Evolutionary conservation across 1,140 invertebrate genomes (phyloP).

Genomic region (Lepeophtheirus salmonis): DNA sequence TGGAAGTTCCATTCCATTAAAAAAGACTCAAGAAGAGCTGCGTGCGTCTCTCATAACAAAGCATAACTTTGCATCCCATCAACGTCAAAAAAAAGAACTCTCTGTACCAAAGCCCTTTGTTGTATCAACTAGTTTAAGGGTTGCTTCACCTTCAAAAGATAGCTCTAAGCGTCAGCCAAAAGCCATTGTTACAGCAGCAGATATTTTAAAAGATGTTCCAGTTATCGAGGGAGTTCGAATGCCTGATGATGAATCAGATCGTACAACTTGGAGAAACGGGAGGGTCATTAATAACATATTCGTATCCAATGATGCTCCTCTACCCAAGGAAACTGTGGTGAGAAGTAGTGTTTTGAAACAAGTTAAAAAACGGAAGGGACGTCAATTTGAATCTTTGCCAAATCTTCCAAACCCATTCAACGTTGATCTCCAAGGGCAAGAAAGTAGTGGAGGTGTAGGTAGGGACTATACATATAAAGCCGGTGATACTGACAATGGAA

Average conservation of each 20-base stretch:
- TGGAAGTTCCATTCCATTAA: background rate
- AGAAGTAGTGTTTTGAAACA: background rate
- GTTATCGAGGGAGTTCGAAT: slow-evolving; percentile 5
- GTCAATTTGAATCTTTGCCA: background rate
- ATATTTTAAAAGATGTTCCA: background rate
- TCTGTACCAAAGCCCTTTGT: slow-evolving; percentile 1
- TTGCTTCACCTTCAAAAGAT: background rate
- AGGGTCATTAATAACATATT: slow-evolving; percentile 11
- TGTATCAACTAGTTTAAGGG: slow-evolving; percentile 1
- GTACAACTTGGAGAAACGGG: slow-evolving; percentile 5
- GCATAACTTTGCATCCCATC: background rate
- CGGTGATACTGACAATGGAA: background rate
- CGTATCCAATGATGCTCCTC: background rate
- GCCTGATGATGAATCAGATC: slow-evolving; percentile 9
- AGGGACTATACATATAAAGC: slow-evolving; percentile 7
- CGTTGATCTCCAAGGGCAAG: background rate
- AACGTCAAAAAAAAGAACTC: background rate
- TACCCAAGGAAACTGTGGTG: background rate
- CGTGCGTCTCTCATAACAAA: background rate
- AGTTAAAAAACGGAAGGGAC: background rate
- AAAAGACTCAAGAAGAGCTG: background rate
- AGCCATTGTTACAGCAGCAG: too few relatives aligned
- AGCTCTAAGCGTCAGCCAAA: background rate
- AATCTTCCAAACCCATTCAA: background rate
- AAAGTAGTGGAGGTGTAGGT: background rate